Base-by-base conservation (phyloP, 2,888 invertebrate genomes). In the Protophormia terraenovae region DNA sequence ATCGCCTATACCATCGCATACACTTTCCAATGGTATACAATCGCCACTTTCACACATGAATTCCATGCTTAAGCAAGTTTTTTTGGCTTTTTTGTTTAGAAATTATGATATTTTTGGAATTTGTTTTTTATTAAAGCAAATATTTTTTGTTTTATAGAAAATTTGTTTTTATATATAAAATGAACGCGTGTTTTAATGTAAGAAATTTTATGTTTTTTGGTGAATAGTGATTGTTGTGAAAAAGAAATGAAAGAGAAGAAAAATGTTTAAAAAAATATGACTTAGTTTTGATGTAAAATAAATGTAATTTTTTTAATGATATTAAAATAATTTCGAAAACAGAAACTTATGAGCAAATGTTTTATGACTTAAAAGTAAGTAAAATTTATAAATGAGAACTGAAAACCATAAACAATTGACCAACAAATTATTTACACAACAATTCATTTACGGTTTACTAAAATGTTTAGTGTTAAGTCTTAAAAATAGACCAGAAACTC, bases 1-100 rank as follows among this genome's bases (percentile, higher is more conserved):
- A 91, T 98, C 98, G n/a, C 93, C 92, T 88, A 96, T 96, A 8
- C 95, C 96, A 92, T 97, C 97, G 92, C 98, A 98, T 50, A 95
- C 94, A 95, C 96, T 96, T 19, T 95, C 94, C 88, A 94, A 93
- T 58, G 96, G 96, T 80, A 97, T 95, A 88, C 97, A 97, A 58
- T 93, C 93, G 14, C 93, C 94, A 84, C 93, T 94, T 60, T 91
- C 92, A 89, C 96, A 96, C 78, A 93, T 93, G 89, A 95, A 95
- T 88, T 95, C 94, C 86, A 89, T 87, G 93, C 93, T 87, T 88
- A 86, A 66, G 67, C 80, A 83, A 45, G 86, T 47, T 80, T 83
- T 83, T 79, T 77, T 86, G 45, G 80, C 83, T 83, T 83, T 86
- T 62, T n/a, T 55, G 19, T 73, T 66, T 45, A 16, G 4, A 29